A percentile compares a stretch with the other conserved stretches of the same genome.
Conservation (phyloP, 2,113 vertebrate species). For the Hemibagrus wyckioides region DNA sequence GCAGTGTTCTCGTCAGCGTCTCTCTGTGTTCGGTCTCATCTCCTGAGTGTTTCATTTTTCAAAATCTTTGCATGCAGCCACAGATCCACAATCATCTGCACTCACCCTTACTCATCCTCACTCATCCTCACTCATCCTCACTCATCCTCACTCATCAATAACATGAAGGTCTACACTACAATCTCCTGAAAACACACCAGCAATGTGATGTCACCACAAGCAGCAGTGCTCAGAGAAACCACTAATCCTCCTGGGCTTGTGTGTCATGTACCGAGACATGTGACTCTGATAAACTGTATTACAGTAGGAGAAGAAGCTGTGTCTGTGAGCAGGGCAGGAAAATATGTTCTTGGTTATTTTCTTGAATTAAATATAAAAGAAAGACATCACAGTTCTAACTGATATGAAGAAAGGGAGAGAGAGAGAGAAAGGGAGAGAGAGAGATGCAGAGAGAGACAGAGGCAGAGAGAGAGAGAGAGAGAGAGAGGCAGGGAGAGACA, state of each 20-base stretch:
- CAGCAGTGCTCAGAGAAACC: neutral
- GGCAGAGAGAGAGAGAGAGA: neutral
- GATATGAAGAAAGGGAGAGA: neutral
- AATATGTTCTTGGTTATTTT: neutral
- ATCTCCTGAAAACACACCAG: neutral
- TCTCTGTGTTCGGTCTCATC: neutral
- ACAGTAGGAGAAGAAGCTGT: conserved; percentile 7
- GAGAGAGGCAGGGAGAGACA: neutral
- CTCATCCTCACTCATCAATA: neutral
- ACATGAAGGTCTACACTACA: neutral
- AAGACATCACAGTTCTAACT: neutral
- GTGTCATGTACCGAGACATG: conserved; percentile 7
- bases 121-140: neutral
- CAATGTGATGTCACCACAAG: conserved; percentile 26
- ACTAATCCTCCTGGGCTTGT: neutral
- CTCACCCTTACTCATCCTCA: neutral
- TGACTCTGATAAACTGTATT: conserved; percentile 15
- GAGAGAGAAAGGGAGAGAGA: neutral
- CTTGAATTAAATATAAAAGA: neutral
- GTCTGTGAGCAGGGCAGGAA: neutral
- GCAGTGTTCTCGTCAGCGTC: neutral
- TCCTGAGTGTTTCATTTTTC: neutral
- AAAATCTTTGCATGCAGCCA: neutral
- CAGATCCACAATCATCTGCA: neutral
- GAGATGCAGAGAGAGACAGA: neutral